These are phyloP conservation scores for Mylabris sibirica DNA, from an alignment of 2,888 invertebrate genomes.

Conservation along the genomic window DNA sequence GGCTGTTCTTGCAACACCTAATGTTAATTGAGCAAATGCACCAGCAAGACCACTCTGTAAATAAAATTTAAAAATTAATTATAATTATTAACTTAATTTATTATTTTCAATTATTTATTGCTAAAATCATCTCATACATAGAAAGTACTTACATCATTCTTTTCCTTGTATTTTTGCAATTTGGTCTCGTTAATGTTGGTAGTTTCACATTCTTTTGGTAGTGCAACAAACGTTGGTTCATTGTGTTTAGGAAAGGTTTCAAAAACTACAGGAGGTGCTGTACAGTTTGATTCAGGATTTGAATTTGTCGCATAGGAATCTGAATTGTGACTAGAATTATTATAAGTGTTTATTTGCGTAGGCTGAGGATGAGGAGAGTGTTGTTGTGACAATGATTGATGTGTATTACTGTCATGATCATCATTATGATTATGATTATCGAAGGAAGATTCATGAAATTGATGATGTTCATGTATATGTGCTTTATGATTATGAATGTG, in stretches of 20 bases:
- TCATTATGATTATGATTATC: background rate
- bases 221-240: conserved; percentile 39
- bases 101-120: background rate
- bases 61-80: conserved; percentile 32
- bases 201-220: conserved; percentile 53
- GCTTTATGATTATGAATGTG: background rate
- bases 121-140: background rate
- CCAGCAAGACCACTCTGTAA: conserved; percentile 87
- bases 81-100: background rate
- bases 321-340: conserved; percentile 2
- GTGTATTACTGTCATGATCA: background rate
- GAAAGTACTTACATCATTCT: conserved; percentile 52
- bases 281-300: conserved; percentile 2
- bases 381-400: background rate
- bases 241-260: conserved; percentile 20
- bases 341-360: background rate
- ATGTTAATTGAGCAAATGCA: conserved; percentile 78
- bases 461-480: too few relatives aligned
- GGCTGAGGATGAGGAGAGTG: background rate
- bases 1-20: conserved; percentile 71
- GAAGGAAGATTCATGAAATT: conserved; percentile 2
- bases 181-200: conserved; percentile 52
- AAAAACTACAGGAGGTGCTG: conserved; percentile 17
- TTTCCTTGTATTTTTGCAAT: conserved; percentile 51
- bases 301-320: background rate